Evolutionary conservation across 2,888 invertebrate genomes (phyloP).

Genomic region (Anagyrus pseudococci): DNA sequence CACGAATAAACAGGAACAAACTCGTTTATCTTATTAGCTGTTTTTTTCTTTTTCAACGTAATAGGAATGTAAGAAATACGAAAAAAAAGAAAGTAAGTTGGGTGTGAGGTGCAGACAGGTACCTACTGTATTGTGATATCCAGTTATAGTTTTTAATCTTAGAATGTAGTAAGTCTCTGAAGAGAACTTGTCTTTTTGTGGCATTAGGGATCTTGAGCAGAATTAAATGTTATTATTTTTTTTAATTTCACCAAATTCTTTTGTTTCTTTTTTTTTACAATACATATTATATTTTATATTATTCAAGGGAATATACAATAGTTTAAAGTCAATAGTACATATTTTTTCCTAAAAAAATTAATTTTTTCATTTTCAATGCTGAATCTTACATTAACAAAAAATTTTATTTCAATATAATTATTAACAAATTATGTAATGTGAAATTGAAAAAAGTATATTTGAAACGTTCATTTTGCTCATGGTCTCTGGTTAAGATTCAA

Average conservation of each 20-base stretch:
- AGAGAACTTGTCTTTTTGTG: slow-evolving; percentile 6
- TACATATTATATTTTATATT: not conserved
- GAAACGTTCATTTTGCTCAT: slow-evolving; percentile 22
- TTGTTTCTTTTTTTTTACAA: not conserved
- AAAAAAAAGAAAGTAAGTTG: slow-evolving; percentile 5
- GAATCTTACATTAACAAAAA: too few relatives aligned
- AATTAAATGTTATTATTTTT: slow-evolving; percentile 9
- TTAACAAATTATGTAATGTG: slow-evolving; percentile 7
- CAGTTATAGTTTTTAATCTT: slow-evolving; percentile 34
- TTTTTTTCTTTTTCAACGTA: slow-evolving; percentile 12
- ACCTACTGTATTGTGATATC: slow-evolving; percentile 38
- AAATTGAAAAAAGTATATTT: slow-evolving; percentile 9
- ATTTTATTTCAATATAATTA: not conserved
- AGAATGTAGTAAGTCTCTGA: slow-evolving; percentile 24
- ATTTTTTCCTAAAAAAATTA: not conserved
- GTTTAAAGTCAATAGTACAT: too few relatives aligned
- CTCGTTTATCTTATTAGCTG: slow-evolving; percentile 1
- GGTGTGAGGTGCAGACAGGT: slow-evolving; percentile 20
- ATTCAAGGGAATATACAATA: not conserved
- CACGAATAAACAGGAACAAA: too few relatives aligned
- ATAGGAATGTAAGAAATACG: slow-evolving; percentile 9
- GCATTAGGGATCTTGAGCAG: slow-evolving; percentile 17
- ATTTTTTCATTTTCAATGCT: too few relatives aligned
- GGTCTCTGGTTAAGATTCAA: slow-evolving; percentile 20
- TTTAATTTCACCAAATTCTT: slow-evolving; percentile 18